Evolutionary conservation across 2,888 invertebrate genomes (phyloP).

Genomic region (Fragum fragum): DNA sequence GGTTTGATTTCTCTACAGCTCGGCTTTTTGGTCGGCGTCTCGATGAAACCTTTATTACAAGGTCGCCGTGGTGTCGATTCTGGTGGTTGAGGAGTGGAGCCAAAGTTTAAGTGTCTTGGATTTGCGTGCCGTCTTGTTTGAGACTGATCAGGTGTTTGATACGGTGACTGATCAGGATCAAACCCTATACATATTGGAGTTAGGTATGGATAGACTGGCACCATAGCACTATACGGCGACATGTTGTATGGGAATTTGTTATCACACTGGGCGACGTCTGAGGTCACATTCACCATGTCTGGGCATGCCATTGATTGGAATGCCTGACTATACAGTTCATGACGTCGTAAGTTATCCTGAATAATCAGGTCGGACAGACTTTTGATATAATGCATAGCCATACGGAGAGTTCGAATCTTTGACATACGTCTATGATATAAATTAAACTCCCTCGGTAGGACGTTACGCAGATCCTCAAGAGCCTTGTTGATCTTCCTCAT

Average conservation of each 20-base stretch:
- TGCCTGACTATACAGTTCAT: slow-evolving; percentile 42
- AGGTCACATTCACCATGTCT: background rate
- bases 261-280: background rate
- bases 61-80: background rate
- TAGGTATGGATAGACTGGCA: slow-evolving; percentile 48
- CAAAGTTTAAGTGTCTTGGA: slow-evolving; percentile 56
- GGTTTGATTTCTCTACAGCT: background rate
- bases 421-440: slow-evolving; percentile 72
- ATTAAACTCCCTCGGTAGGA: slow-evolving; percentile 70
- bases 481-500: slow-evolving; percentile 75
- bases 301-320: slow-evolving; percentile 31
- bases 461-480: slow-evolving; percentile 68
- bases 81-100: background rate
- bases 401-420: slow-evolving; percentile 75
- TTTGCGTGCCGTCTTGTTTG: slow-evolving; percentile 13
- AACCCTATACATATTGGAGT: slow-evolving; percentile 34
- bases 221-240: slow-evolving; percentile 25
- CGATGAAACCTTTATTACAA: slow-evolving; percentile 24
- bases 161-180: slow-evolving; percentile 16
- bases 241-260: background rate
- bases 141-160: slow-evolving; percentile 53
- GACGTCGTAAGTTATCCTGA: slow-evolving; percentile 59
- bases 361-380: slow-evolving; percentile 68
- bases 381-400: slow-evolving; percentile 76
- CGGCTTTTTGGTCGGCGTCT: slow-evolving; percentile 10